Base-by-base conservation (phyloP, 2,797 vertebrate species). In the Amblyopsis hoosieri region DNA sequence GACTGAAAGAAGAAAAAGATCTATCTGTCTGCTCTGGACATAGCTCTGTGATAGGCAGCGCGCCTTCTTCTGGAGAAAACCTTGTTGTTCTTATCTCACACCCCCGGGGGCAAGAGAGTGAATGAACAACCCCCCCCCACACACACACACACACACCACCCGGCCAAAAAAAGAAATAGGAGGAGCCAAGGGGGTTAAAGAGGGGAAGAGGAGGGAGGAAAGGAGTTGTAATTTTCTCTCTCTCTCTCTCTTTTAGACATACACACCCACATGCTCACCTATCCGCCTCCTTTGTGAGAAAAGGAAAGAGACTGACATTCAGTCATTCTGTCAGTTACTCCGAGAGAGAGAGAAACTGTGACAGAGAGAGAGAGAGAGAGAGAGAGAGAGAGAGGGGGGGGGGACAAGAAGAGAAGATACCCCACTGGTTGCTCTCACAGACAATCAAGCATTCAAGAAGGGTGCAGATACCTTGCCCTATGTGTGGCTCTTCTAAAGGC, bases 401-500 rank as follows among this genome's bases (percentile, higher is more conserved):
- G 56, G 23, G 42, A 48, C 12, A n/a, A 19, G 17, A 49, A 23
- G 52, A 59, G 57, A 47, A 47, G 57, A 58, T 13, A 64, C 76
- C 61, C 69, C 66, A 81, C 84, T 12, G 72, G 81, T 87, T 84
- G 82, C 74, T 75, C 74, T 75, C 64, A 71, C 0, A 65, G 45
- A 72, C 59, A 66, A 58, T 76, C 61, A 31, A 45, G 62, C 61
- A 75, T 71, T 74, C 56, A 52, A 67, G 67, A 62, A 80, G 80
- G 64, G 56, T 65, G 71, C 77, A 66, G 60, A 77, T 70, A 76
- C 54, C 72, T 73, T 86, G 66, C 77, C 86, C n/a, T 90, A 90
- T 91, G 90, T 91, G 90, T 80, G 89, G 87, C 73, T 90, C 87
- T 66, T 85, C 83, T 77, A 83, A 87, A 86, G 88, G 85, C 86